phyloP scores from a whole-genome alignment of 2,113 vertebrate species.

The Oryctolagus cuniculus region mOryCun1.1 NC_091432.1:74246501-74247000 shows the following conservation, averaged over 20 bases:
- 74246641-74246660: constrained; percentile 81
- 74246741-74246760: constrained; percentile 85
- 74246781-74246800: constrained; percentile 7
- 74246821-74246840: constrained; percentile 30
- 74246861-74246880: background rate
- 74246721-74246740: constrained; percentile 83
- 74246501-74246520: background rate
- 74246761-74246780: background rate
- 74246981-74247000: background rate
- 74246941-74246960: background rate
- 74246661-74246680: constrained; percentile 88
- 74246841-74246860: constrained; percentile 35
- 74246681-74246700: constrained; percentile 88
- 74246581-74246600: constrained; percentile 88
- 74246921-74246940: background rate
- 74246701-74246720: constrained; percentile 83
- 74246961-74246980: constrained; percentile 18
- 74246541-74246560: constrained; percentile 60
- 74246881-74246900: background rate
- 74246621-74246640: constrained; percentile 85
- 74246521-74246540: background rate
- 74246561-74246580: constrained; percentile 87
- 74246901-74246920: constrained; percentile 22
- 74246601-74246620: constrained; percentile 72
- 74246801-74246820: constrained; percentile 8